Evolutionary conservation across 2,113 vertebrate species (phyloP).

Genomic region (Mesocricetus auratus): DNA sequence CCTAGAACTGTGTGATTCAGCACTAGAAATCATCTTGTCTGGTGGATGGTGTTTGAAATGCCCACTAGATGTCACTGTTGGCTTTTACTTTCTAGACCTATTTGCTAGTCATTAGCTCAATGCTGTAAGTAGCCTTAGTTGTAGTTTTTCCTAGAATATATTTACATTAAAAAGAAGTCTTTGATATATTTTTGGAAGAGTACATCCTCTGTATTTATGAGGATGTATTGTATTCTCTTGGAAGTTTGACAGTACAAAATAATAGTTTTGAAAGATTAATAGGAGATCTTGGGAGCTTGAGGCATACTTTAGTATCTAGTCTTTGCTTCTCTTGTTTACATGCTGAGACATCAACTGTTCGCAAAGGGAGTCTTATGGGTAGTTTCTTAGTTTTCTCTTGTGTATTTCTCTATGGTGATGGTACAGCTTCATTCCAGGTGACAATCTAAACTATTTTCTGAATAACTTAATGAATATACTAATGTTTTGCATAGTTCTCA

Average conservation of each 20-base stretch:
- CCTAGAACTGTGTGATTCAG: fast-evolving
- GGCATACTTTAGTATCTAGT: conserved; percentile 54
- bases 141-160: conserved; percentile 36
- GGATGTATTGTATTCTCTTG: conserved; percentile 39
- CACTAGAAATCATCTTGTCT: not conserved
- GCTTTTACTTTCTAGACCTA: conserved; percentile 64
- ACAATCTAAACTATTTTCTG: conserved; percentile 74
- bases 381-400: conserved; percentile 62
- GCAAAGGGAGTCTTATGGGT: conserved; percentile 57
- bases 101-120: not conserved
- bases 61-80: conserved; percentile 88
- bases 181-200: conserved; percentile 46
- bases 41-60: not conserved
- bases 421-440: conserved; percentile 68
- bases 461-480: conserved; percentile 75
- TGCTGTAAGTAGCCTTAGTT: not conserved
- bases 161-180: conserved; percentile 1
- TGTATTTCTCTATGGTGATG: conserved; percentile 69
- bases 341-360: conserved; percentile 26
- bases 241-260: conserved; percentile 4
- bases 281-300: conserved; percentile 41
- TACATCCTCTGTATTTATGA: conserved; percentile 26
- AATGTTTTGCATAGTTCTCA: conserved; percentile 69
- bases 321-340: conserved; percentile 46
- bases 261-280: conserved; percentile 3